Evolutionary conservation across 2,113 vertebrate genomes (phyloP).

Genomic region (Mus spicilegus): DNA sequence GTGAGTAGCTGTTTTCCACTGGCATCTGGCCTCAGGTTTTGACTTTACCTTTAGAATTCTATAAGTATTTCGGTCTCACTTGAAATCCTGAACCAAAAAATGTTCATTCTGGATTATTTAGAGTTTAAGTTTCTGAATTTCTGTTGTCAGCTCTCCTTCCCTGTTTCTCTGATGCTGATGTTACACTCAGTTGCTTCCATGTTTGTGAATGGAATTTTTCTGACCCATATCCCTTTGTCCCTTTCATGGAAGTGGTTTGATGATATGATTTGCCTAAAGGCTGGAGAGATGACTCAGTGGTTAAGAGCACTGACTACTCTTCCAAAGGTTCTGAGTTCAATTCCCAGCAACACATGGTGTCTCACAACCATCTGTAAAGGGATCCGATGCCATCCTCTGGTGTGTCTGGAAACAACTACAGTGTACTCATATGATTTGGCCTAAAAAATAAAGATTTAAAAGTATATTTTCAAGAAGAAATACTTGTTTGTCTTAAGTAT

Average conservation of each 20-base stretch:
- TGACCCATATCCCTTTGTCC: slow-evolving; percentile 88
- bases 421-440: neutral
- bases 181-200: slow-evolving; percentile 60
- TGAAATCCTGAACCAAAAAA: slow-evolving; percentile 49
- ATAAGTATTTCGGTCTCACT: neutral
- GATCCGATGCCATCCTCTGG: no score
- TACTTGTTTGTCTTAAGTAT: slow-evolving; percentile 39
- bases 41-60: slow-evolving; percentile 33
- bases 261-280: neutral
- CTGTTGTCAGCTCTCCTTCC: slow-evolving; percentile 76
- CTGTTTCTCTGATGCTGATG: slow-evolving; percentile 81
- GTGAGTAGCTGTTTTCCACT: slow-evolving; percentile 22
- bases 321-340: no score
- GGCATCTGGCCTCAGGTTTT: neutral
- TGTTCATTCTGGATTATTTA: slow-evolving; percentile 39
- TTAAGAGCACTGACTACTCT: no score
- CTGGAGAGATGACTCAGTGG: no score
- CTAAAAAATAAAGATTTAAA: slow-evolving; percentile 49
- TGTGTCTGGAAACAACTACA: no score
- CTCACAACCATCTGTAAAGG: no score
- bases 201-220: slow-evolving; percentile 81
- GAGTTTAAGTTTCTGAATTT: slow-evolving; percentile 60
- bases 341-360: no score
- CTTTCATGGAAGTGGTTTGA: slow-evolving; percentile 63
- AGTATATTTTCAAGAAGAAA: slow-evolving; percentile 25